Conservation (phyloP, 2,797 vertebrate species). For the Hemibagrus guttatus region DNA sequence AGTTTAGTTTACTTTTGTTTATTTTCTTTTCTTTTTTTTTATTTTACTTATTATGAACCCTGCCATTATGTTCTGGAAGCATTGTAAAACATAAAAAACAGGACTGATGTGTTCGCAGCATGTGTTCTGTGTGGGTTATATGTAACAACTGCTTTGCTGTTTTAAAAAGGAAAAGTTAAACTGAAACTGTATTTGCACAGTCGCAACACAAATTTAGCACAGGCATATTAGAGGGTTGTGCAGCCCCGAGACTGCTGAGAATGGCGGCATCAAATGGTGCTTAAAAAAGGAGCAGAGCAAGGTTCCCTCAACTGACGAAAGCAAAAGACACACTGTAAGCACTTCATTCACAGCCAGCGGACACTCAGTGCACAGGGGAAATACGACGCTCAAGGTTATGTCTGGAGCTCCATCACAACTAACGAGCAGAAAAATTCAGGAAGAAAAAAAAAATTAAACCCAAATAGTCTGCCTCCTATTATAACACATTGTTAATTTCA, state of each 20-base stretch:
- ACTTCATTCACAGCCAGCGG: background rate
- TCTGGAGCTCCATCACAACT: background rate
- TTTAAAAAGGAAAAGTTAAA: background rate
- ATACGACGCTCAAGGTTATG: background rate
- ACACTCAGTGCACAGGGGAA: background rate
- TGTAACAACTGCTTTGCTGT: background rate
- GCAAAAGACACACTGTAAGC: background rate
- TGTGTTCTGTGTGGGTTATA: background rate
- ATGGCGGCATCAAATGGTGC: background rate
- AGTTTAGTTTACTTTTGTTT: no score
- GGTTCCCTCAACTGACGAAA: background rate
- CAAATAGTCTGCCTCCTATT: background rate
- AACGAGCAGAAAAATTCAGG: background rate
- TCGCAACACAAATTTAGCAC: background rate
- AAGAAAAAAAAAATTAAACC: background rate
- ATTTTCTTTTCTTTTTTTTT: background rate
- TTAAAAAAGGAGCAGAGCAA: background rate
- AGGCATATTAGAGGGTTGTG: background rate
- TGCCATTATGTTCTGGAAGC: background rate
- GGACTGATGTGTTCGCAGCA: background rate
- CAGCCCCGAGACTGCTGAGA: background rate
- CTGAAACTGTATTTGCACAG: background rate
- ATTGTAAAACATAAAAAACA: background rate
- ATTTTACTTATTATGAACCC: background rate
- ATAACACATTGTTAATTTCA: background rate